phyloP scores from a whole-genome alignment of 2,888 invertebrate genomes.

The Lithophane semibrunnea region DNA sequence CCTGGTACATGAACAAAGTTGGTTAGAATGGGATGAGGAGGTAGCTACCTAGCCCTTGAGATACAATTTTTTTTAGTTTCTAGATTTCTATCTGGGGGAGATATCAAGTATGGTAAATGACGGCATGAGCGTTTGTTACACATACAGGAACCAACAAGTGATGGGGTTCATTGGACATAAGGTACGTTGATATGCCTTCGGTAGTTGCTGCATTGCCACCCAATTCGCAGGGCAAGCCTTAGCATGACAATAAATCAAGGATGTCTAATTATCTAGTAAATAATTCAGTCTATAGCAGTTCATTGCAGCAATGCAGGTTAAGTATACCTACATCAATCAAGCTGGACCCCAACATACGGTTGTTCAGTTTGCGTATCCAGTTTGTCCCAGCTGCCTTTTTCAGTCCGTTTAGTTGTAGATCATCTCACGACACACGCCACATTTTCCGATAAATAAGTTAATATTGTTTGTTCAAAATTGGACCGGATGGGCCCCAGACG shows the following conservation, averaged over 20 bases:
- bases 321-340: no score
- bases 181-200: no score
- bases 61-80: not conserved
- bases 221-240: no score
- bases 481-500: not conserved
- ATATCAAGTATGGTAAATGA: not conserved
- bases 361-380: no score
- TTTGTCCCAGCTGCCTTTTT: not conserved
- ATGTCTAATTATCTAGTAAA: no score
- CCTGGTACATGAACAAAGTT: slow-evolving; percentile 83
- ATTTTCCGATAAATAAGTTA: not conserved
- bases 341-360: not conserved
- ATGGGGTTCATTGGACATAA: no score
- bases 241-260: no score
- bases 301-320: no score
- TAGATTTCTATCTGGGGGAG: not conserved
- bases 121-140: not conserved
- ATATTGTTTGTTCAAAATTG: not conserved
- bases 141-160: not conserved
- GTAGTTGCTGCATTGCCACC: no score
- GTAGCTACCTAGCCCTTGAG: not conserved
- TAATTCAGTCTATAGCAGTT: no score
- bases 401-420: no score
- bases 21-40: not conserved
- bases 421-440: not conserved